Evolutionary conservation across 2,113 vertebrate species (phyloP), one percentile per base, ranked within the genome.

Genomic region (Ursus arctos): DNA sequence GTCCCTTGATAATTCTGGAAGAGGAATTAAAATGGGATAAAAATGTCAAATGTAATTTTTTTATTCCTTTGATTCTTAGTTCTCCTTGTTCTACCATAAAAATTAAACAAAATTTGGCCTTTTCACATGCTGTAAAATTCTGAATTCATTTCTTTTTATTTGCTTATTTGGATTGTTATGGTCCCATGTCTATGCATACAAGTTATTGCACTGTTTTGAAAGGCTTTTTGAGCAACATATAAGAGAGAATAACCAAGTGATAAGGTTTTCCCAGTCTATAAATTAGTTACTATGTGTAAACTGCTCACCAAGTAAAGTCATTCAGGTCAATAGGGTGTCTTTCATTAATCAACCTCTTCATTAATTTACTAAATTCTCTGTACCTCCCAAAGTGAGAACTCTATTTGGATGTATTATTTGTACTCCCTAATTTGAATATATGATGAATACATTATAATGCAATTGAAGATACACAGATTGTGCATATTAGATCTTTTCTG

Each of bases 301-400:
- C 72, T 79, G n/a, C 89, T 93, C 86, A 96, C 82, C 71, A 96
- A 82, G 61, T 94, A 84, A 95, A 97, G 89, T 67, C 92, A 88
- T 95, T 98, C 83, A 91, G 87, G 94, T 89, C 86, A 88, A 67
- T 80, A 93, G 53, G 67, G 14, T 93, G 82, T 96, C 86, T 97
- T 96, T 97, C 71, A 95, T 86, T 96, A 95, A 98, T 97, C 95
- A 96, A 83, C 72, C 53, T 97, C 96, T 95, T 95, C 28, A 95
- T 92, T 97, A 98, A 98, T 95, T 95, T 97, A 79, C 92, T 96
- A 93, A 95, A 95, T 96, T 97, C 87, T 84, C 82, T 83, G 65
- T 91, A 93, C 85, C 88, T 98, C 76, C 86, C 67, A 87, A 97
- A 89, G 61, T 92, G 53, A 96, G 67, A 93, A 95, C 61, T 96